phyloP scores from a whole-genome alignment of 2,888 invertebrate species.

The Nezara viridula region DNA sequence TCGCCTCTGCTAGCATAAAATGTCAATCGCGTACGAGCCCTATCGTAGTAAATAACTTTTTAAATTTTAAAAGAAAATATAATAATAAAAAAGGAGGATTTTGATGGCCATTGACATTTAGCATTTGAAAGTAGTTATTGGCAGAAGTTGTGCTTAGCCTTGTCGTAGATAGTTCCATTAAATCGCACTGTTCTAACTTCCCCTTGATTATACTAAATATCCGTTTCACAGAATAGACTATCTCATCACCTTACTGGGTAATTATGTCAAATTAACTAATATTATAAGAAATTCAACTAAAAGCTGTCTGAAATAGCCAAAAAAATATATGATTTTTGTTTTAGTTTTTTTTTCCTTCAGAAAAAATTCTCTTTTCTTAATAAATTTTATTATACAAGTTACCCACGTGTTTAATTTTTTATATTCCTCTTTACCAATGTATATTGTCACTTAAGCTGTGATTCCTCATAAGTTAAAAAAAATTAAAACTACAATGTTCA shows the following conservation, averaged over 20 bases:
- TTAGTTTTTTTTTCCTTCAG: background rate
- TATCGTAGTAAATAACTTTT: background rate
- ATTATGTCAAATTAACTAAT: conserved; percentile 55
- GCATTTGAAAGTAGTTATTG: conserved; percentile 48
- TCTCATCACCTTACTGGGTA: conserved; percentile 8
- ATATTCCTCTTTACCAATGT: background rate
- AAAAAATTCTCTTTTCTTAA: conserved; percentile 16
- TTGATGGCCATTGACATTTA: conserved; percentile 37
- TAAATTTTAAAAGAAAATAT: background rate
- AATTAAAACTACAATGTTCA: too few species aligned
- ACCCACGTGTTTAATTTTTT: background rate
- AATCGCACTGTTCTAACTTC: conserved; percentile 47
- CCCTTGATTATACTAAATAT: conserved; percentile 10
- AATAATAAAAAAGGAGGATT: background rate
- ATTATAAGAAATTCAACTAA: conserved; percentile 14
- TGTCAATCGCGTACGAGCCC: conserved; percentile 21
- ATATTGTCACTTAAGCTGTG: too few species aligned
- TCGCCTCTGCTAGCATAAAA: conserved; percentile 51
- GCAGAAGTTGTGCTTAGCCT: conserved; percentile 55
- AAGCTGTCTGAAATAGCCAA: conserved; percentile 50
- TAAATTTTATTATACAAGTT: conserved; percentile 22
- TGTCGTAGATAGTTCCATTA: conserved; percentile 49
- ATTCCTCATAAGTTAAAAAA: too few species aligned
- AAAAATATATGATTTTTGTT: conserved; percentile 12
- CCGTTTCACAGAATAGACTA: background rate